A percentile compares a stretch with the other conserved stretches of the same genome.
Conservation (phyloP, 2,888 invertebrate genomes). For the Malthinus flaveolus region DNA sequence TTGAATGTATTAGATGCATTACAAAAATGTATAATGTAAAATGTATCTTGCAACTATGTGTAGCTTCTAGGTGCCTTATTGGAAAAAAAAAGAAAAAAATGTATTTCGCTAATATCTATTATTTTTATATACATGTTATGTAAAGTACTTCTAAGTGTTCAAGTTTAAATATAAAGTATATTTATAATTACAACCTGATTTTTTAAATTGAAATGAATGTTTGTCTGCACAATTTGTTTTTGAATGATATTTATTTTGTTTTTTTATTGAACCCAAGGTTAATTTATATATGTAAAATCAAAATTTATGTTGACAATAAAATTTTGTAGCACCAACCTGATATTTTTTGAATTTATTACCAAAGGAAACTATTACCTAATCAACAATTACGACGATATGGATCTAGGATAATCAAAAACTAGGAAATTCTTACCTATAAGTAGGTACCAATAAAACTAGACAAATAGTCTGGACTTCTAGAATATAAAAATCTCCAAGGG, state of each 20-base stretch:
- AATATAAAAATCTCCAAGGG: too few relatives aligned
- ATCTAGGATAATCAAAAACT: too few relatives aligned
- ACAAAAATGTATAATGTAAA: slow-evolving; percentile 4
- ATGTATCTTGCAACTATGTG: background rate
- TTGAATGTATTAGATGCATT: slow-evolving; percentile 5
- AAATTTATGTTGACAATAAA: slow-evolving; percentile 11
- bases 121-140: slow-evolving; percentile 18
- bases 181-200: background rate
- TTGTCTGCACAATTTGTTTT: slow-evolving; percentile 1
- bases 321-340: background rate
- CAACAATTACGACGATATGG: too few relatives aligned
- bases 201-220: background rate
- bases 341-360: background rate
- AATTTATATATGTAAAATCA: slow-evolving; percentile 5
- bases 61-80: slow-evolving; percentile 30
- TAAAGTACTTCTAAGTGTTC: slow-evolving; percentile 16
- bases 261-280: background rate
- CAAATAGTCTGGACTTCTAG: too few relatives aligned
- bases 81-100: slow-evolving; percentile 1
- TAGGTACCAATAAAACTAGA: too few relatives aligned
- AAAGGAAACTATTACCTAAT: too few relatives aligned
- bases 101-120: slow-evolving; percentile 11
- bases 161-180: slow-evolving; percentile 11
- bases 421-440: too few relatives aligned
- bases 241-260: background rate